phyloP scores from a whole-genome alignment of 2,888 invertebrate species.

The Fissipunctia ypsillon region DNA sequence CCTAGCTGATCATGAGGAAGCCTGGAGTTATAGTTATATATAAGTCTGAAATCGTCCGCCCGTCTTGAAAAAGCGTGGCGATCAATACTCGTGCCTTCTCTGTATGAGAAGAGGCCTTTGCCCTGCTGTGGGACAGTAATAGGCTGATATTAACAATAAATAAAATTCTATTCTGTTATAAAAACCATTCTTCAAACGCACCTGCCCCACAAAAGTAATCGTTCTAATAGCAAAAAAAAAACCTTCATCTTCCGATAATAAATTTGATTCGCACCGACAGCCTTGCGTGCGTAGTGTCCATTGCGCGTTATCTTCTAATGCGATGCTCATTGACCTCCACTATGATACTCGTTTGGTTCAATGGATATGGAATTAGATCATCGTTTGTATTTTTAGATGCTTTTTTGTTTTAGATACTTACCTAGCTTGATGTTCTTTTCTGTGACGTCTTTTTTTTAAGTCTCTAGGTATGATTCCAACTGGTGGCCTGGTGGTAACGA shows the following conservation, averaged over 20 bases:
- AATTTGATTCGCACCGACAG: conserved; percentile 52
- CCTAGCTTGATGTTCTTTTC: not conserved
- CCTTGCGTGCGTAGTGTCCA: conserved; percentile 56
- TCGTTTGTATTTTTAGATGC: conserved; percentile 22
- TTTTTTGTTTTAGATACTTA: conserved; percentile 5
- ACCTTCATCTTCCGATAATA: conserved; percentile 34
- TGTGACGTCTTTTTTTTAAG: too few species aligned
- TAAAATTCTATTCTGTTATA: not conserved
- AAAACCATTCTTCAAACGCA: conserved; percentile 3
- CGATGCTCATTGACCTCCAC: conserved; percentile 45
- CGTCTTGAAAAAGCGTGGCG: too few species aligned
- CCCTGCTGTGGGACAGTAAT: too few species aligned
- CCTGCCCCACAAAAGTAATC: conserved; percentile 29
- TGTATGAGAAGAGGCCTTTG: too few species aligned
- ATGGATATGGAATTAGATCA: conserved; percentile 53
- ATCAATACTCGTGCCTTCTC: too few species aligned
- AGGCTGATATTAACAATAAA: too few species aligned
- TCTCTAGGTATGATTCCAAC: too few species aligned
- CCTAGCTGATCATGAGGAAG: too few species aligned
- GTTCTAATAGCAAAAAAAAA: conserved; percentile 36
- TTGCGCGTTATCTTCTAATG: conserved; percentile 53
- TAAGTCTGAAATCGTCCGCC: too few species aligned
- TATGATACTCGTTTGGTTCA: conserved; percentile 48
- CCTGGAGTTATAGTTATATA: too few species aligned
- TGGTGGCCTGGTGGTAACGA: too few species aligned